Conservation (phyloP, 2,888 invertebrate genomes). For the Resseliella maxima region DNA sequence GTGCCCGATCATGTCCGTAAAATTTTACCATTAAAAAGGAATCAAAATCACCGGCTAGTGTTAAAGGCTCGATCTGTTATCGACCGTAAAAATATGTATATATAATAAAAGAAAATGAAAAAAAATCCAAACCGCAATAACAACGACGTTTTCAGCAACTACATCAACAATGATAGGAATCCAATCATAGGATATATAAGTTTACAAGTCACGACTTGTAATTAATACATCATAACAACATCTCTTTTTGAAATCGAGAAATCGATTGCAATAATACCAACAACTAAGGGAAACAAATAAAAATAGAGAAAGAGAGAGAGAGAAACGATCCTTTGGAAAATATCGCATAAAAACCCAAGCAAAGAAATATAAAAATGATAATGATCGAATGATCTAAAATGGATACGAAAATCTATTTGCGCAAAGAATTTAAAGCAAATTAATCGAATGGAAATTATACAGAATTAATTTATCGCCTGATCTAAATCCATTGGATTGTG, state of each 20-base stretch:
- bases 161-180: not conserved
- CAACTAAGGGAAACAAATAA: no score
- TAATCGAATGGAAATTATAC: not conserved
- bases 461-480: constrained; percentile 37
- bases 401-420: not conserved
- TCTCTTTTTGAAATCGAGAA: no score
- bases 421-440: not conserved
- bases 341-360: not conserved
- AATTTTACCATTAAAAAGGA: not conserved
- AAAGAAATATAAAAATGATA: constrained; percentile 16
- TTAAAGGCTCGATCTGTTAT: constrained; percentile 2
- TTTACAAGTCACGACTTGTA: constrained; percentile 30
- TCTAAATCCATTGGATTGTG: not conserved
- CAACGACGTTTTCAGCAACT: not conserved
- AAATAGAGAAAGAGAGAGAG: not conserved
- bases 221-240: constrained; percentile 39
- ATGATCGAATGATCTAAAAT: constrained; percentile 2
- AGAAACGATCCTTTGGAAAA: not conserved
- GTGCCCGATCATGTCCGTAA: not conserved
- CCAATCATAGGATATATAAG: no score
- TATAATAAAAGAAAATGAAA: not conserved
- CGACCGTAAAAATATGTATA: not conserved
- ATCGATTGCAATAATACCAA: no score
- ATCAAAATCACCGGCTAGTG: not conserved
- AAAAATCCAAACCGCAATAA: not conserved